Evolutionary conservation across 2,888 invertebrate genomes (phyloP).

Genomic region (Amblyjoppa fuscipennis): DNA sequence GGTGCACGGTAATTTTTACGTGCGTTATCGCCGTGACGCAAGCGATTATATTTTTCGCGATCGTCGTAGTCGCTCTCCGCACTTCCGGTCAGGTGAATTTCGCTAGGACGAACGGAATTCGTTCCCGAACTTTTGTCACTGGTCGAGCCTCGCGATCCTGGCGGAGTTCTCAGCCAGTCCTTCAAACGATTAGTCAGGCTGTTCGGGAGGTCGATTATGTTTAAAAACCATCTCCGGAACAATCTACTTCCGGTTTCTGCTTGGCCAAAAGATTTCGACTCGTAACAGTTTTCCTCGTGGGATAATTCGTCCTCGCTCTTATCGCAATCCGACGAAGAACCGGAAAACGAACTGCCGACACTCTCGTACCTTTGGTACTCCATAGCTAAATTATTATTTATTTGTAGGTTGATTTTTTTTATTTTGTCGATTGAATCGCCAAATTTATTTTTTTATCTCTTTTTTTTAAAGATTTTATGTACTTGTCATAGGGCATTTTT

Average conservation of each 20-base stretch:
- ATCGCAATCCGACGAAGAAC: constrained; percentile 32
- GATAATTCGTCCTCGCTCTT: constrained; percentile 44
- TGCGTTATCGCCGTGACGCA: background rate
- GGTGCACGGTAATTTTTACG: constrained; percentile 1
- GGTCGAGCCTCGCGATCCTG: constrained; percentile 46
- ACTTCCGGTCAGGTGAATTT: constrained; percentile 39
- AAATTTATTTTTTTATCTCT: background rate
- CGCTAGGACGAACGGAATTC: constrained; percentile 28
- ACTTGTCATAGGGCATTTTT: background rate
- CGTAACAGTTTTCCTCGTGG: constrained; percentile 6
- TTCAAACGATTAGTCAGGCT: constrained; percentile 53
- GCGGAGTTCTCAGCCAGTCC: constrained; percentile 56
- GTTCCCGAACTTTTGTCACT: constrained; percentile 55
- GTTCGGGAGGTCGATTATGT: constrained; percentile 60
- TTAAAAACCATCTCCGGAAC: constrained; percentile 59
- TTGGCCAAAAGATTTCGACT: background rate
- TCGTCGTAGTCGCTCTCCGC: background rate
- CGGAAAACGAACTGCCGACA: constrained; percentile 21
- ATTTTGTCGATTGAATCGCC: background rate
- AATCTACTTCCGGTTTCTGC: constrained; percentile 27
- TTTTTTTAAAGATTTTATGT: background rate
- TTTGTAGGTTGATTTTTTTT: background rate
- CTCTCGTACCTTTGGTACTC: constrained; percentile 23
- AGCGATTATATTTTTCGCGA: background rate
- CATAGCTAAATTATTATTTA: constrained; percentile 17